Evolutionary conservation across 2,888 invertebrate genomes (phyloP), one percentile per base, ranked within the genome.

Genomic region (Tetragonula carbonaria): DNA sequence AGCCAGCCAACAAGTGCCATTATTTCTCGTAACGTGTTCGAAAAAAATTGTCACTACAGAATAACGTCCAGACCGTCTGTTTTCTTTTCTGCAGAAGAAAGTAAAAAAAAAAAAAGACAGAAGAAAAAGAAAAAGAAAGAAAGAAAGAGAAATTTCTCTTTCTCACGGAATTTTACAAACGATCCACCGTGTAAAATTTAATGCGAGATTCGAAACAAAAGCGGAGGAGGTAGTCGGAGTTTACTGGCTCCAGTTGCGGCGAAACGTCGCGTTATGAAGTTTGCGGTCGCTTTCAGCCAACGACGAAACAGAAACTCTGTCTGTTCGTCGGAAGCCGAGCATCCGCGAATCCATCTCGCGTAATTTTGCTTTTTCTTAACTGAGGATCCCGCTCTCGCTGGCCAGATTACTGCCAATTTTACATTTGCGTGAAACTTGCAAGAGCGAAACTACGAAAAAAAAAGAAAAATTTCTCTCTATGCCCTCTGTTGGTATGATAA

Each of bases 261-360:
- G 83, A 73, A 76, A 83, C 76, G 67, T 73, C 67, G 57, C 73
- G 76, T 76, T 80, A 84, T 78, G 84, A 84, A 78, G 78, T 83
- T 78, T 83, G 78, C 67, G 84, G 78, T 76, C 66, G 73, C 72
- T 83, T 82, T 66, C 76, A 83, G 59, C 53, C 51, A n/a, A 55
- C 66, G 51, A 50, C 74, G 63, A 66, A 59, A 80, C 73, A 50
- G 73, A 33, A 57, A 28, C 62, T n/a, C 21, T 55, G 55, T 50
- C 55, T 28, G 78, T 78, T 51, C 33, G 33, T 4, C 23, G 23
- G 13, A 70, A 21, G 13, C 23, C 55, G 23, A 23, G 28, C 50
- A 18, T 14, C 23, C 59, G 45, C n/a, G 45, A 23, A 63, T 57
- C 65, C 80, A 57, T 80, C 79, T 11, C 28, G 59, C 68, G 67